Evolutionary conservation across 2,113 vertebrate genomes (phyloP).

Genomic region (Morone saxatilis): DNA sequence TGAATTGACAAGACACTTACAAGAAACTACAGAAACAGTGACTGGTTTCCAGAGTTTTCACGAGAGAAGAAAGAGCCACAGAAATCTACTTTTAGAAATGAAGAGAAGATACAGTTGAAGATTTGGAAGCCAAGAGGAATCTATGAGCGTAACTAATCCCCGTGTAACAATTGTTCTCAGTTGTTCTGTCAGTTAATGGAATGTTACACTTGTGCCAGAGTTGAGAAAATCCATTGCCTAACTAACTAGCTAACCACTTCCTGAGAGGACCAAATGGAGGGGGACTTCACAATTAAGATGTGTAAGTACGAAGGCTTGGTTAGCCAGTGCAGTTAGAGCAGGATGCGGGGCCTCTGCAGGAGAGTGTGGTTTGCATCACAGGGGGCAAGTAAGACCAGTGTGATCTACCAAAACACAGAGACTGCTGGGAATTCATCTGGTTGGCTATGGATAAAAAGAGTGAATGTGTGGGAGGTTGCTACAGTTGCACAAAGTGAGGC

Average conservation of each 20-base stretch:
- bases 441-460: conserved; percentile 60
- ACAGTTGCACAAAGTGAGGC: conserved; percentile 50
- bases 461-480: conserved; percentile 64
- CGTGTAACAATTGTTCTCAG: neutral
- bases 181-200: neutral
- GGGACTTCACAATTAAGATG: conserved; percentile 24
- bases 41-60: conserved; percentile 2
- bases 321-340: neutral
- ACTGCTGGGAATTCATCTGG: conserved; percentile 47
- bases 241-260: neutral
- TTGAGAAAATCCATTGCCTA: neutral
- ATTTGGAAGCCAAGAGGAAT: neutral
- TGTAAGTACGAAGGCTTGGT: neutral
- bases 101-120: neutral
- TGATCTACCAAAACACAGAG: conserved; percentile 23
- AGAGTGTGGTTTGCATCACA: conserved; percentile 9
- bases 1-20: neutral
- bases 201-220: conserved; percentile 4
- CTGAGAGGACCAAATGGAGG: conserved; percentile 13
- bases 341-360: conserved; percentile 24
- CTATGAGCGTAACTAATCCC: neutral
- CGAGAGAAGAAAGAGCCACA: neutral
- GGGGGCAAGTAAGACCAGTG: conserved; percentile 2
- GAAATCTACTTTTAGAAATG: neutral
- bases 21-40: neutral